Evolutionary conservation across 2,888 invertebrate genomes (phyloP).

Genomic region (Tanaodytes sp.): DNA sequence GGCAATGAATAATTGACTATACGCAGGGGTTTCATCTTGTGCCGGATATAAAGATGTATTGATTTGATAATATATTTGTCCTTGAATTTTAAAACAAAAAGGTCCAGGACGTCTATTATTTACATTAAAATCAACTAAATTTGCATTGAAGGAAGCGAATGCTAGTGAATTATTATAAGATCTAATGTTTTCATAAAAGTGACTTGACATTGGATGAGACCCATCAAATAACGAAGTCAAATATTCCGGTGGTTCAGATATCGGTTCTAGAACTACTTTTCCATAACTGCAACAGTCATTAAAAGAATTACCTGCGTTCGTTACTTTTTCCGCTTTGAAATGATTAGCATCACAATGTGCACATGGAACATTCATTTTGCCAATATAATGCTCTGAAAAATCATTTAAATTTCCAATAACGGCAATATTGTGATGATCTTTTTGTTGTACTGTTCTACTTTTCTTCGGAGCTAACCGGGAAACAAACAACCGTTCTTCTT

Average conservation of each 20-base stretch:
- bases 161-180: slow-evolving; percentile 18
- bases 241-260: background rate
- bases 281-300: no score
- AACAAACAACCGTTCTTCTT: no score
- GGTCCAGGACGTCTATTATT: slow-evolving; percentile 10
- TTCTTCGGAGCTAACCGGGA: no score
- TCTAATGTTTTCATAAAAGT: slow-evolving; percentile 17
- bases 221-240: slow-evolving; percentile 16
- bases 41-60: slow-evolving; percentile 46
- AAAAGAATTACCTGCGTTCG: background rate
- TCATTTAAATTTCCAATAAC: no score
- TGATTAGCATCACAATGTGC: slow-evolving; percentile 4
- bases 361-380: slow-evolving; percentile 1
- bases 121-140: slow-evolving; percentile 1
- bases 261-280: background rate
- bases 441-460: no score
- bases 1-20: slow-evolving; percentile 53
- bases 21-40: slow-evolving; percentile 40
- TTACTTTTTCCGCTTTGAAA: slow-evolving; percentile 8
- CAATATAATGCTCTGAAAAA: background rate
- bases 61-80: no score
- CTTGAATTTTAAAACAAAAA: slow-evolving; percentile 19
- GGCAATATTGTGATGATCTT: no score
- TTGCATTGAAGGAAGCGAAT: slow-evolving; percentile 24
- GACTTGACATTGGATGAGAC: slow-evolving; percentile 3